phyloP scores from a whole-genome alignment of 2,888 invertebrate genomes.

The Ophion ellenae region DNA sequence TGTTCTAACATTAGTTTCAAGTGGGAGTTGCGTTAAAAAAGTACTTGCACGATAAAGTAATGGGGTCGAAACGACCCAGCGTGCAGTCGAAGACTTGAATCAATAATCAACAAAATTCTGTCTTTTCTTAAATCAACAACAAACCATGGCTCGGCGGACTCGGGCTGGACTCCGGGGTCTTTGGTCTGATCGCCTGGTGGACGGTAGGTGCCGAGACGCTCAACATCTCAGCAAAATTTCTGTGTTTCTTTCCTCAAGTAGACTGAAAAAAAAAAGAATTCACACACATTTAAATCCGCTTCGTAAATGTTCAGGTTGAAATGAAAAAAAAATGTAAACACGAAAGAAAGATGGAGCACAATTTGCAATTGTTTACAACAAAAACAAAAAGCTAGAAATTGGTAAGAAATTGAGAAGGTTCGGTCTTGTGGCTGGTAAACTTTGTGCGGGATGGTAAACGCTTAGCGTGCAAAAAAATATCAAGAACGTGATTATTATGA shows the following conservation, averaged over 20 bases:
- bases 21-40: too few species aligned
- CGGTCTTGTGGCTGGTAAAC: neutral
- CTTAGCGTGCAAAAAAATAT: neutral
- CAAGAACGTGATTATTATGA: neutral
- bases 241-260: neutral
- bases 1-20: too few species aligned
- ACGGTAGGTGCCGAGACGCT: constrained; percentile 64
- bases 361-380: neutral
- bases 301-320: neutral
- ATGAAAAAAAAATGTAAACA: neutral
- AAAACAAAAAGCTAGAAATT: neutral
- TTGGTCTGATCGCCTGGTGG: constrained; percentile 62
- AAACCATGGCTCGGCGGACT: constrained; percentile 50
- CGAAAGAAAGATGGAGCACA: constrained; percentile 8
- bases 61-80: too few species aligned
- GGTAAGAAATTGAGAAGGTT: constrained; percentile 1
- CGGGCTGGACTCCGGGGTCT: constrained; percentile 59
- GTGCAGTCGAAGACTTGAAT: neutral
- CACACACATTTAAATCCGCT: neutral
- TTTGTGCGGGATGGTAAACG: neutral
- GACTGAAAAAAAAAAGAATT: constrained; percentile 1
- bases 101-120: neutral
- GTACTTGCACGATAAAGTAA: too few species aligned
- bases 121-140: neutral
- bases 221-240: constrained; percentile 54